Base-by-base conservation (phyloP, 2,113 vertebrate genomes). In the Gorsachius goisagi region DNA sequence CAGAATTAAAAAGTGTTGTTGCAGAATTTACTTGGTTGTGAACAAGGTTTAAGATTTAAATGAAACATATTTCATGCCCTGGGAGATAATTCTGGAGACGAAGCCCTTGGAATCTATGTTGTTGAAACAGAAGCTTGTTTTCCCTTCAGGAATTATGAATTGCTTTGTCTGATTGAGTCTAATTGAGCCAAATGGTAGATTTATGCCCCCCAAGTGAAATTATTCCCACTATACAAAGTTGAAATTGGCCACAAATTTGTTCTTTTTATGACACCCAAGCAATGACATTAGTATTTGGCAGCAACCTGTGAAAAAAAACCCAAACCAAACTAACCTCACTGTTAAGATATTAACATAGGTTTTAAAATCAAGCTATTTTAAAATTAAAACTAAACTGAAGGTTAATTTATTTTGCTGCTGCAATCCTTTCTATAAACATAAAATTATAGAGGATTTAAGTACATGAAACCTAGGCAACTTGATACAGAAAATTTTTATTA, bases 41-140 rank as follows among this genome's bases (percentile, higher is more conserved):
- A 97, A 80, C 67, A 94, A 93, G 47, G 52, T 94, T 97, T 96
- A 96, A 91, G 85, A 93, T 81, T 73, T 67, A 93, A 95, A 73
- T 72, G 76, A 95, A 97, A 92, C 58, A 45, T 88, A 91, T 90
- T 95, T 90, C 67, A 87, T 39, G 56, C 80, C 59, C 58, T 95
- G 21, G 3, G 89, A 97, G 92, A 96, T 96, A 12, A 45, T 92
- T 94, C 85, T 69, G 27, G 52, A 95, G 75, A 96, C 91, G 58
- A 94, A 97, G 76, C 33, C 49, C 64, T 95, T 90, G 37, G 24
- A 91, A 94, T 86, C 77, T 68, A 13, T 95, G 63, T 59, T 90
- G 35, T 47, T 89, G 83, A 90, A 88, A 95, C 63, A 95, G 83
- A 89, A 94, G 60, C 52, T 91, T 89, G 24, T 52, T 85, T 97